Evolutionary conservation across 2,797 vertebrate species (phyloP).

Genomic region (Smutsia gigantea): DNA sequence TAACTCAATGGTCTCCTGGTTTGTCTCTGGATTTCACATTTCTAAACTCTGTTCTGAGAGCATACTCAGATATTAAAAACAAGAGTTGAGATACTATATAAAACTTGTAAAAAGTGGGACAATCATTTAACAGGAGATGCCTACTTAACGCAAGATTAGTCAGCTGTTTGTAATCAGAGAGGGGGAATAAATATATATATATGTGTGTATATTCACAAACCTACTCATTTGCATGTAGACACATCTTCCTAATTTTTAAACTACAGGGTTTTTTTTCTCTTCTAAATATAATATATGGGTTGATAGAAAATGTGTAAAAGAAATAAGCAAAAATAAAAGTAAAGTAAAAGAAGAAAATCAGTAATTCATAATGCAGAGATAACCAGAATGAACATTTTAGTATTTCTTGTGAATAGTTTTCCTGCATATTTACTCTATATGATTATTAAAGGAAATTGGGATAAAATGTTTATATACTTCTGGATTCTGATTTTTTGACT

Average conservation of each 20-base stretch:
- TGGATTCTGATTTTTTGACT: background rate
- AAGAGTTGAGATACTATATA: background rate
- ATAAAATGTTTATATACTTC: background rate
- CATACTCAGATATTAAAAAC: background rate
- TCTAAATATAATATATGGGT: slow-evolving; percentile 64
- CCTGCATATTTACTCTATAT: background rate
- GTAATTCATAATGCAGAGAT: slow-evolving; percentile 50
- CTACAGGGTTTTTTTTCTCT: slow-evolving; percentile 31
- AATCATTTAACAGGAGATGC: slow-evolving; percentile 3
- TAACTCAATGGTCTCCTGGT: background rate
- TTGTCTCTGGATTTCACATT: background rate
- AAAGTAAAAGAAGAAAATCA: slow-evolving; percentile 59
- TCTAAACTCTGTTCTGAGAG: slow-evolving; percentile 3
- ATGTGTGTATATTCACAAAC: background rate
- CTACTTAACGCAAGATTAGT: background rate
- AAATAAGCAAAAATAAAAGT: slow-evolving; percentile 51
- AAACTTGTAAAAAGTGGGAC: slow-evolving; percentile 37
- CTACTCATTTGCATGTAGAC: slow-evolving; percentile 54
- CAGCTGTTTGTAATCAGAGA: slow-evolving; percentile 18
- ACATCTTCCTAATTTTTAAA: slow-evolving; percentile 60
- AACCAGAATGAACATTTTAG: slow-evolving; percentile 29
- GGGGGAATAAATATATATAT: background rate
- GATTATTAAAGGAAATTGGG: slow-evolving; percentile 39
- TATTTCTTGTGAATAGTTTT: slow-evolving; percentile 36
- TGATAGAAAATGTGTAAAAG: slow-evolving; percentile 48